Conservation (phyloP, 2,888 invertebrate genomes). For the Amblyjoppa fuscipennis region DNA sequence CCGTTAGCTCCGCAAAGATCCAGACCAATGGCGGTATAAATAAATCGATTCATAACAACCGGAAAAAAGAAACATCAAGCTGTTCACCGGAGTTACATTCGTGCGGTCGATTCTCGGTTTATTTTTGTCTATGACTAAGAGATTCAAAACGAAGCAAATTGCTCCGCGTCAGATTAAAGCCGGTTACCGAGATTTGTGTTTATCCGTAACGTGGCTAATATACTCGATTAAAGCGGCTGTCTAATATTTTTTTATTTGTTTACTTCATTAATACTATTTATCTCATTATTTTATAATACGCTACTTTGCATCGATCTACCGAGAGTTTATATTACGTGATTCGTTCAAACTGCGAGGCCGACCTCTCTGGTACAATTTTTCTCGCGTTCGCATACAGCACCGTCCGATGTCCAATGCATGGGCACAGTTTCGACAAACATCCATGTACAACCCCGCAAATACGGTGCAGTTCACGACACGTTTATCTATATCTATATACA, state of each 20-base stretch:
- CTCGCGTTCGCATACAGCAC: not conserved
- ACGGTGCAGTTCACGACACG: not conserved
- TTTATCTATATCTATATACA: not conserved
- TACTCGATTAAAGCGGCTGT: not conserved
- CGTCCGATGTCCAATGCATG: not conserved
- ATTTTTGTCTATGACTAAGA: not conserved
- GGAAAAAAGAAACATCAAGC: not conserved
- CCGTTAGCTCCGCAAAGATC: not conserved
- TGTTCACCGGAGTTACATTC: not conserved
- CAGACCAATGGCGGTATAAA: not conserved
- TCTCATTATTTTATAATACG: not conserved
- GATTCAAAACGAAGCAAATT: not conserved
- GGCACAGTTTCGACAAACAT: not conserved
- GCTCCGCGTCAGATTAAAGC: not conserved
- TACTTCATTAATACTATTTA: not conserved
- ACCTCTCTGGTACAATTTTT: not conserved
- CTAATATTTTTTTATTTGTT: no score
- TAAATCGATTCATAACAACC: not conserved
- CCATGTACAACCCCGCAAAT: not conserved
- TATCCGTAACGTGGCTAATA: not conserved
- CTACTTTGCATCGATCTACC: not conserved
- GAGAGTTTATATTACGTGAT: not conserved
- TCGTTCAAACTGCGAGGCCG: not conserved
- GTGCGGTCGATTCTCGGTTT: not conserved
- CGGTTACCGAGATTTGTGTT: not conserved